A percentile compares a stretch with the other conserved stretches of the same genome.
These are phyloP conservation scores for Phalacrocorax carbo DNA, from an alignment of 2,113 vertebrate genomes.

Conservation along the genomic window DNA sequence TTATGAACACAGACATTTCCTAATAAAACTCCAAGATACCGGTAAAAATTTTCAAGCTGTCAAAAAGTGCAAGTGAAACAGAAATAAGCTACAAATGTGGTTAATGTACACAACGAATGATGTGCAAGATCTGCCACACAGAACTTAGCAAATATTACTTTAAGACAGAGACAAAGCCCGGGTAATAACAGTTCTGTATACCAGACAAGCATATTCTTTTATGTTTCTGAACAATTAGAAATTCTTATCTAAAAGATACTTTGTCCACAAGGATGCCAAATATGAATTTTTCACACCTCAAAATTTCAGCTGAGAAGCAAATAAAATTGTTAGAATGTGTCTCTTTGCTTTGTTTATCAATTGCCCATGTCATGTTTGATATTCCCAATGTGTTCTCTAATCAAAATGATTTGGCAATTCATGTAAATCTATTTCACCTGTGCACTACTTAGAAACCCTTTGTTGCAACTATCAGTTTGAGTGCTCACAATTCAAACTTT, in stretches of 20 bases:
- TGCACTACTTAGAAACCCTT: not conserved
- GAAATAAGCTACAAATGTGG: not conserved
- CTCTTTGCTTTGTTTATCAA: not conserved
- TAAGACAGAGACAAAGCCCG: not conserved
- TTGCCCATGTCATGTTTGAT: not conserved
- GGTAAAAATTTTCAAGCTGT: slow-evolving; percentile 43
- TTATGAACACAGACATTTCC: slow-evolving; percentile 17
- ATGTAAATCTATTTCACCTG: not conserved
- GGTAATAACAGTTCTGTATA: not conserved
- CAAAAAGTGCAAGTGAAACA: slow-evolving; percentile 25
- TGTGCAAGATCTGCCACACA: not conserved
- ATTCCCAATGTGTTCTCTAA: not conserved
- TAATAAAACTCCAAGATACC: slow-evolving; percentile 51
- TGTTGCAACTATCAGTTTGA: not conserved
- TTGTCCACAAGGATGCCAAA: not conserved
- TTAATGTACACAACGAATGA: not conserved
- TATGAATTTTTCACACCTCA: not conserved
- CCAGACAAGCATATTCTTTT: not conserved
- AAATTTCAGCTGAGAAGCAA: not conserved
- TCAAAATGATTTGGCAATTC: not conserved
- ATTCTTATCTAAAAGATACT: not conserved
- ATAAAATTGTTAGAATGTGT: not conserved
- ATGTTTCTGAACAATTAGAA: not conserved
- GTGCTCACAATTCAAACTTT: not conserved
- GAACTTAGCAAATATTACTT: not conserved